Evolutionary conservation across 1,140 invertebrate genomes (phyloP).

Genomic region (Drosophila erecta): DNA sequence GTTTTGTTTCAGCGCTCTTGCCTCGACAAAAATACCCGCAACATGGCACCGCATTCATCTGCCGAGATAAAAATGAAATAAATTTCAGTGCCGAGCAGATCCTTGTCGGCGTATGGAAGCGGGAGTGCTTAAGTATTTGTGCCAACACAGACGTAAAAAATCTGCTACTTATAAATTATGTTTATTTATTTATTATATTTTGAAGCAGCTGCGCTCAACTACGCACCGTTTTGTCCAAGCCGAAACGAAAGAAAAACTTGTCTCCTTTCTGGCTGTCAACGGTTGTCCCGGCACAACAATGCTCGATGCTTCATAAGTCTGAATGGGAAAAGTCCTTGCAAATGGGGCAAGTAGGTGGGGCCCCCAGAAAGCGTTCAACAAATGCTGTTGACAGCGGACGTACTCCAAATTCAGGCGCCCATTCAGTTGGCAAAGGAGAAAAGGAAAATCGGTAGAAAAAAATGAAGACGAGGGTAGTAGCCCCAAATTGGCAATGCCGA

Average conservation of each 20-base stretch:
- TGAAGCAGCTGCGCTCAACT: conserved; percentile 78
- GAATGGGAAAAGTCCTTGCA: conserved; percentile 24
- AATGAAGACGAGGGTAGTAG: conserved; percentile 65
- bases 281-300: conserved; percentile 53
- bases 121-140: conserved; percentile 66
- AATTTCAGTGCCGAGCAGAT: conserved; percentile 23
- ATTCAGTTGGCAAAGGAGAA: conserved; percentile 40
- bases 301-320: conserved; percentile 70
- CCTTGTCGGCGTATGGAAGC: conserved; percentile 26
- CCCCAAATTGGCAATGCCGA: conserved; percentile 67
- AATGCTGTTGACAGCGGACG: conserved; percentile 79
- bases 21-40: conserved; percentile 62
- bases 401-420: conserved; percentile 50
- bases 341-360: not conserved
- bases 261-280: conserved; percentile 56
- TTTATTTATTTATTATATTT: conserved; percentile 84
- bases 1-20: conserved; percentile 56
- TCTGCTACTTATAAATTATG: conserved; percentile 83
- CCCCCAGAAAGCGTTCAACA: conserved; percentile 63
- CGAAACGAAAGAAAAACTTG: conserved; percentile 43
- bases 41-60: conserved; percentile 65
- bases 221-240: conserved; percentile 68
- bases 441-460: conserved; percentile 21
- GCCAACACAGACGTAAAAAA: conserved; percentile 78
- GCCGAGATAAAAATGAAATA: conserved; percentile 43